These are phyloP conservation scores for Steatornis caripensis DNA, from an alignment of 2,113 vertebrate genomes.

Conservation along the genomic window DNA sequence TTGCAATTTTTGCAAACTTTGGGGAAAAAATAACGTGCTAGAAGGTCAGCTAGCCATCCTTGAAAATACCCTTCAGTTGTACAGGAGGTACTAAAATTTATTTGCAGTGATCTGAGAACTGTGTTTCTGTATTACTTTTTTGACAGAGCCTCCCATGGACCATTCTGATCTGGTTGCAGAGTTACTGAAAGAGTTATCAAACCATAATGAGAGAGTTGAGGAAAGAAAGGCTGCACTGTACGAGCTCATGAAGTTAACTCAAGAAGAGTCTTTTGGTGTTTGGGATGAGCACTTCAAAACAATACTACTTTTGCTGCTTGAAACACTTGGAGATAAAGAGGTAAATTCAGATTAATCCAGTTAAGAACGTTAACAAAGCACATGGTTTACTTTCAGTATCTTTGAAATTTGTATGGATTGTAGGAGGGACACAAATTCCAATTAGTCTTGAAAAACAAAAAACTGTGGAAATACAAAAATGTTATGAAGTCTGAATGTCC, in stretches of 20 bases:
- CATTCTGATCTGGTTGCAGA: constrained; percentile 93
- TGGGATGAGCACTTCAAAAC: constrained; percentile 99
- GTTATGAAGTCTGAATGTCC: background rate
- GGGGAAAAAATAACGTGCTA: background rate
- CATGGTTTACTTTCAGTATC: background rate
- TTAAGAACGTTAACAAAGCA: background rate
- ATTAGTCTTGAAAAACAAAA: background rate
- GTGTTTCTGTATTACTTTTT: background rate
- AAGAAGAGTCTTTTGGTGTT: constrained; percentile 88
- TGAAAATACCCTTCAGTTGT: background rate
- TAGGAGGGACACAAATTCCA: background rate
- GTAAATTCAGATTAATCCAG: constrained; percentile 58
- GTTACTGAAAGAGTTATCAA: constrained; percentile 91
- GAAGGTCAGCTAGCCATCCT: background rate
- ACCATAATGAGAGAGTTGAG: constrained; percentile 92
- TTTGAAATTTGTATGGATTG: background rate
- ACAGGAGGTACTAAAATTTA: background rate
- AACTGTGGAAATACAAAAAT: background rate
- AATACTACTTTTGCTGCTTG: constrained; percentile 89
- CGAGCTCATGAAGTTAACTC: constrained; percentile 89
- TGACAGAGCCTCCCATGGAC: constrained; percentile 84
- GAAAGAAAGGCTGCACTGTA: constrained; percentile 90
- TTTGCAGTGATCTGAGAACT: background rate
- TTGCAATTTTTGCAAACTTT: background rate
- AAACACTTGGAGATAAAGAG: constrained; percentile 94